Base-by-base conservation (phyloP, 2,797 vertebrate genomes). In the Macroramphosus scolopax region DNA sequence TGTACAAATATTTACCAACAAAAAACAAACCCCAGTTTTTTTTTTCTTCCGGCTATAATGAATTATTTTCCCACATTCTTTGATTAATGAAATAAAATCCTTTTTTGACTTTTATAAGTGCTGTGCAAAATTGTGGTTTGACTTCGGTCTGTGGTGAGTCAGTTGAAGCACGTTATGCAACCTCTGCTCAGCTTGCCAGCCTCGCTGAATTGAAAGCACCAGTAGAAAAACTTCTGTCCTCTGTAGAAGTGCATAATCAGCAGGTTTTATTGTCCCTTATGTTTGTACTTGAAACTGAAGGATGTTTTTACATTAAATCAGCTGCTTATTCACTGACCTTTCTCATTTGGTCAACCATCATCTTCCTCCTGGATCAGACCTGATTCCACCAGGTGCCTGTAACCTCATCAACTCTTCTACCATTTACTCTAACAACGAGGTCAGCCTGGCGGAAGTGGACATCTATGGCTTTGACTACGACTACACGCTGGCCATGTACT, bases 381-480 rank as follows among this genome's bases (percentile, higher is more conserved):
- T 94, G 52, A 88, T 93, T 40, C 92, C 92, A 1, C 92, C 92
- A 0, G 92, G 91, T 2, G 89, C 91, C 0, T 94, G 92, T 48
- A 90, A 84, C 42, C 73, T 88, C 34, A 81, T 94, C 38, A 93
- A 91, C 52, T 75, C 91, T 10, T 83, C 90, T 18, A 84, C 88
- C 25, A 88, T 94, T 56, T 94, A 92, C 5, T 87, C 92, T 33
- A 94, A 94, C 80, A 94, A 94, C 3, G 92, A 94, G 63, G 91
- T 94, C 13, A 68, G 67, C 53, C 57, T 94, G 46, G 73, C 61
- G 0, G 89, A 90, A n/a, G 92, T 94, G 63, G 92, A 92, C 62
- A 91, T 93, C 63, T 94, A 92, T 10, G 92, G 92, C 45, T 94
- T 94, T 25, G 92, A 94, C 72, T 94, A 94, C 1, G 92, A 94